Conservation (phyloP, 2,113 vertebrate species). For the Serranochromis macrocephalus region DNA sequence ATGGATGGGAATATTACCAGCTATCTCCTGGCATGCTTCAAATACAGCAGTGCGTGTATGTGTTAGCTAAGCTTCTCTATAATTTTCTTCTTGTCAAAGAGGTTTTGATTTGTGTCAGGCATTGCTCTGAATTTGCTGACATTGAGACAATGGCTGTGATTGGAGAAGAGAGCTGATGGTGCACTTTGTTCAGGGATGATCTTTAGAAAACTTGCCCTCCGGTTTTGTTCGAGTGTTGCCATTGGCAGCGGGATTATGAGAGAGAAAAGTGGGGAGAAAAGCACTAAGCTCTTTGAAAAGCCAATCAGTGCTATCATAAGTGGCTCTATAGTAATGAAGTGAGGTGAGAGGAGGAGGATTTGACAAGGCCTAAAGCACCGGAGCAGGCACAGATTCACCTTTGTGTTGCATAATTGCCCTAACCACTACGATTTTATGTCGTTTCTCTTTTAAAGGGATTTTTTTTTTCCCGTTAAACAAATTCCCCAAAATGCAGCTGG, state of each 20-base stretch:
- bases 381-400: background rate
- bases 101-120: constrained; percentile 14
- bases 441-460: background rate
- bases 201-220: background rate
- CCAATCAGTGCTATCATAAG: background rate
- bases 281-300: background rate
- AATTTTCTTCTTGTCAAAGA: background rate
- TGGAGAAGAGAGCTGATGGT: constrained; percentile 14
- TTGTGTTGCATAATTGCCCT: background rate
- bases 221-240: background rate
- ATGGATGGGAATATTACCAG: background rate
- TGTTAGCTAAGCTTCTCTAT: background rate
- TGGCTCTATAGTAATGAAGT: background rate
- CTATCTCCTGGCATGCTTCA: background rate
- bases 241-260: background rate
- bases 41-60: background rate
- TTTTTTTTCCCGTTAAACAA: background rate
- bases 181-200: constrained; percentile 23
- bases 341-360: background rate
- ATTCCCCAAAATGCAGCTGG: background rate
- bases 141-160: background rate
- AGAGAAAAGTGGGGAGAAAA: background rate
- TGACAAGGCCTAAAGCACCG: background rate
- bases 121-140: constrained; percentile 30
- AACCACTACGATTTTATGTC: background rate